A percentile compares a stretch with the other conserved stretches of the same genome.
Conservation (phyloP, 2,888 invertebrate genomes). For the Agrypnus murinus region DNA sequence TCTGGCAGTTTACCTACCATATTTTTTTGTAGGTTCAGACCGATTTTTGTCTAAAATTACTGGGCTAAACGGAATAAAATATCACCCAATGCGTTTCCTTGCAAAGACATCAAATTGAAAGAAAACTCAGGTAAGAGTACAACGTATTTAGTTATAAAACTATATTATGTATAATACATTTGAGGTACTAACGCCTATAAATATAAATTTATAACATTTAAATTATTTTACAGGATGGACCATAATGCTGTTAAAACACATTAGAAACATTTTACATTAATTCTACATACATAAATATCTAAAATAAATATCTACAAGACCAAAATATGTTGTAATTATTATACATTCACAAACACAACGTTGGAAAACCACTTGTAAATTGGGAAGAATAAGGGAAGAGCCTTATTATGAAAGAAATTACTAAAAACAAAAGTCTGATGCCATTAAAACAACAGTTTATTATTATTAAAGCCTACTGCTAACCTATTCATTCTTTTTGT, state of each 20-base stretch:
- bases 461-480: background rate
- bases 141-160: slow-evolving; percentile 38
- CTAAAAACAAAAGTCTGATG: background rate
- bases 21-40: too few relatives aligned
- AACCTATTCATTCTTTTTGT: slow-evolving; percentile 61
- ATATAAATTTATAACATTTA: slow-evolving; percentile 27
- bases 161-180: slow-evolving; percentile 41
- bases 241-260: slow-evolving; percentile 18
- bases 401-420: background rate
- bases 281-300: slow-evolving; percentile 24
- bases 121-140: background rate
- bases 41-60: too few relatives aligned
- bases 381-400: background rate
- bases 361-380: slow-evolving; percentile 6
- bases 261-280: slow-evolving; percentile 19
- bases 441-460: too few relatives aligned
- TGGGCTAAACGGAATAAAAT: too few relatives aligned
- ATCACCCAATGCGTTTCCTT: too few relatives aligned
- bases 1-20: too few relatives aligned
- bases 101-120: too few relatives aligned
- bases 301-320: slow-evolving; percentile 30
- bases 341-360: slow-evolving; percentile 7
- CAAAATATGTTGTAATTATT: background rate
- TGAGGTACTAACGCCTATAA: slow-evolving; percentile 27
- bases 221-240: slow-evolving; percentile 28